Evolutionary conservation across 2,888 invertebrate species (phyloP), one percentile per base, ranked within the genome.

Genomic region (Rhagonycha lutea): DNA sequence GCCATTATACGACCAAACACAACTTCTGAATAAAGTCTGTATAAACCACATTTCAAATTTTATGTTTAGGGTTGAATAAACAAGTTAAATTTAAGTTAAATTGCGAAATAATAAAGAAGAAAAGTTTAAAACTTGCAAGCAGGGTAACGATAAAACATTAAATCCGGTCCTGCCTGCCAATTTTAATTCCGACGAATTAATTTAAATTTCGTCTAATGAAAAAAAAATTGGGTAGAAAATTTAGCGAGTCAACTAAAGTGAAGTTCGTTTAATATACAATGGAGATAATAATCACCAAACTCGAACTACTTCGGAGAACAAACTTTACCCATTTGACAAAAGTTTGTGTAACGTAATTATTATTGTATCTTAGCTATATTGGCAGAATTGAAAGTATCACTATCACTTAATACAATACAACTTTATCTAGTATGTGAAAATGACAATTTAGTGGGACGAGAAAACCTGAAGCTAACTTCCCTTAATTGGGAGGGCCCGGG

Each of bases 1-100:
- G 78, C 82, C 80, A 84, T 83, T 82, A 83, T 75, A 74, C 68
- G 73, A 77, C 67, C 75, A 77, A 69, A 74, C 72, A 79, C 76
- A 77, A 79, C 78, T 76, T 68, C 70, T 73, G 75, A 78, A 78
- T 76, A 79, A 79, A 76, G 63, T 65, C 78, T 71, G 18, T 69
- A 61, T 29, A 18, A 72, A 47, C 11, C 65, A 63, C 28, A 81
- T 79, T 79, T 80, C 80, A 79, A 81, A 80, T 81, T 82, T 80
- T 80, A 83, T 81, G 69, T 69, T 73, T 63, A 28, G 26, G 61
- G 67, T 68, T 72, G 68, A 26, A 68, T 28, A 63, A 68, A 29
- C 14, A 47, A 47, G 47, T 47, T 47, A 47, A 47, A 47, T 47
- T 47, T 47, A 47, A 47, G 47, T 47, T 47, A 47, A 47, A 47